Conservation (phyloP, 1,140 invertebrate species). For the Penaeus indicus region DNA sequence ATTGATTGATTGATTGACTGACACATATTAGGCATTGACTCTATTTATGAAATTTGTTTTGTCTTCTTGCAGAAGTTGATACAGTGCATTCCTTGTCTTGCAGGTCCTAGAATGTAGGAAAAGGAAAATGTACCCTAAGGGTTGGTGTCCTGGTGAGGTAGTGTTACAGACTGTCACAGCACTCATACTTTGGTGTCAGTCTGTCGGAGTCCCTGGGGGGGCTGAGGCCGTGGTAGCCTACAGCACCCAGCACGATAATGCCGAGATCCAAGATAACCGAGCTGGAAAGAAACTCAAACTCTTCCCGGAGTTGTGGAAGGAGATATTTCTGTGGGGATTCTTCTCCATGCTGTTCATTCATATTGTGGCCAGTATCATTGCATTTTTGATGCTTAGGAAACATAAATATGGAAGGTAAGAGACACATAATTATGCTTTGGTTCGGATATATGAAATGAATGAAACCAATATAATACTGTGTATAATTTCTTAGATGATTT, state of each 20-base stretch:
- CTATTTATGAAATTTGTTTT: too few species aligned
- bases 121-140: constrained; percentile 48
- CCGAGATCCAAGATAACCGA: not conserved
- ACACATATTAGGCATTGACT: too few species aligned
- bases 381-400: constrained; percentile 57
- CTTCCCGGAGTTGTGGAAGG: constrained; percentile 48
- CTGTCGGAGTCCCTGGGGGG: not conserved
- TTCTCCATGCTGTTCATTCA: constrained; percentile 54
- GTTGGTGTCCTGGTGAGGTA: constrained; percentile 45
- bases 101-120: constrained; percentile 54
- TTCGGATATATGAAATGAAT: too few species aligned
- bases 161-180: constrained; percentile 23
- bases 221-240: constrained; percentile 46
- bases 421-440: too few species aligned
- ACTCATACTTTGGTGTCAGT: constrained; percentile 17
- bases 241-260: constrained; percentile 43
- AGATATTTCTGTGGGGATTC: constrained; percentile 56
- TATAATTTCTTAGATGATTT: too few species aligned
- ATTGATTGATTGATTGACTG: too few species aligned
- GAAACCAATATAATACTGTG: too few species aligned
- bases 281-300: not conserved
- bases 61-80: too few species aligned
- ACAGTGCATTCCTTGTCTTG: not conserved
- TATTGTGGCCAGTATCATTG: constrained; percentile 53
- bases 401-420: constrained; percentile 63